phyloP scores from a whole-genome alignment of 2,797 vertebrate genomes.

The Fringilla coelebs region DNA sequence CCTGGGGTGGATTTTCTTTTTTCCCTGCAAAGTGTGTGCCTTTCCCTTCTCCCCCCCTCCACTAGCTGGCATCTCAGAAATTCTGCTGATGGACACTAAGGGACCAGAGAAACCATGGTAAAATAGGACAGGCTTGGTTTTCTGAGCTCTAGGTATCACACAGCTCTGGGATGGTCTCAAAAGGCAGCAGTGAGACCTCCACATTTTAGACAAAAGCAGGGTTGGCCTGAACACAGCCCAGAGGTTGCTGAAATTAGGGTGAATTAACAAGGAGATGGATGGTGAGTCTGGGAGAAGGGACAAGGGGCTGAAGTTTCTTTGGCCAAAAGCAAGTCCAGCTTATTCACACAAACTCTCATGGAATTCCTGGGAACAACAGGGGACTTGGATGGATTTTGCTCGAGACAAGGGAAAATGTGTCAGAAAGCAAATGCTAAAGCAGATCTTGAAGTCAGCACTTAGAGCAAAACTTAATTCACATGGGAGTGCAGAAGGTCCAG shows the following conservation, averaged over 20 bases:
- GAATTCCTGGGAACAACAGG: not conserved
- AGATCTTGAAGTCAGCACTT: not conserved
- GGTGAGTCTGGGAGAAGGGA: not conserved
- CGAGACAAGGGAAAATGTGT: not conserved
- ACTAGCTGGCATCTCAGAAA: slow-evolving; percentile 16
- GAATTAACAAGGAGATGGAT: not conserved
- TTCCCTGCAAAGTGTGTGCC: not conserved
- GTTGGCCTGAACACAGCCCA: not conserved
- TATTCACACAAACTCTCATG: not conserved
- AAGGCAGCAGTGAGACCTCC: not conserved
- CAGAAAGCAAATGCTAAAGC: not conserved
- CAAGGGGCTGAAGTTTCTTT: not conserved
- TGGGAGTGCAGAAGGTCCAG: not conserved
- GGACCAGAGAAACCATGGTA: not conserved
- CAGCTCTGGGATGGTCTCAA: not conserved
- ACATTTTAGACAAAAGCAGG: not conserved
- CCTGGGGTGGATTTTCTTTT: slow-evolving; percentile 20
- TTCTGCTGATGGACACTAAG: slow-evolving; percentile 14
- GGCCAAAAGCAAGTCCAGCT: not conserved
- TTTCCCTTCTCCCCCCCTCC: not conserved
- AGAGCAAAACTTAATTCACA: not conserved
- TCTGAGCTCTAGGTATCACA: not conserved
- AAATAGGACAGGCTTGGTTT: not conserved
- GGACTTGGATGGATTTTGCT: not conserved
- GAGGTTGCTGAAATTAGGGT: not conserved